Evolutionary conservation across 2,797 vertebrate species (phyloP).

Genomic region (Crax fasciolata): DNA sequence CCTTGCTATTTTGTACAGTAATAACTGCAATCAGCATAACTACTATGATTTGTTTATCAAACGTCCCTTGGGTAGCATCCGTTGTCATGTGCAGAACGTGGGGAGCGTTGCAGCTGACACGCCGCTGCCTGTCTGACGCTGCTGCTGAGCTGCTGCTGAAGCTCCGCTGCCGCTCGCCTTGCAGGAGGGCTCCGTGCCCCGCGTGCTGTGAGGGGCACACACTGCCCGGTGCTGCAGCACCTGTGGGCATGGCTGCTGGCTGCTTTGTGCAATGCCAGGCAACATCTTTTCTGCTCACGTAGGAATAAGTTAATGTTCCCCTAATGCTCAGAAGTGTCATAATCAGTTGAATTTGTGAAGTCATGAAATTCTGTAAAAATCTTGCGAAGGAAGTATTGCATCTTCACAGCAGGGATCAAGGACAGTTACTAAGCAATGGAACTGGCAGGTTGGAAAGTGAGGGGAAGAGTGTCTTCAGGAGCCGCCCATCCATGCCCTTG

Average conservation of each 20-base stretch:
- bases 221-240: rapidly evolving
- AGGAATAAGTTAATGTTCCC: not conserved
- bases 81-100: not conserved
- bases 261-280: not conserved
- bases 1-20: conserved; percentile 2
- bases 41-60: conserved; percentile 48
- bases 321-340: not conserved
- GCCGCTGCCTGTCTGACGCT: not conserved
- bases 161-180: not conserved
- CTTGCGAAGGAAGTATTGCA: rapidly evolving
- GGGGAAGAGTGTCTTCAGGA: not conserved
- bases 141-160: not conserved
- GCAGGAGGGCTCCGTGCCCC: rapidly evolving
- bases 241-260: not conserved
- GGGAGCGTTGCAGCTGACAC: not conserved
- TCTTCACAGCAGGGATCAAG: not conserved
- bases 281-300: not conserved
- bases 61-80: conserved; percentile 33
- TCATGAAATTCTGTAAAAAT: rapidly evolving
- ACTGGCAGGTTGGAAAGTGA: not conserved
- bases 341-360: not conserved
- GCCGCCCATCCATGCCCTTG: not conserved
- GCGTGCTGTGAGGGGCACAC: rapidly evolving
- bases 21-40: conserved; percentile 35
- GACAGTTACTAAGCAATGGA: not conserved